Conservation (phyloP, 2,113 vertebrate species). For the Melozone crissalis region DNA sequence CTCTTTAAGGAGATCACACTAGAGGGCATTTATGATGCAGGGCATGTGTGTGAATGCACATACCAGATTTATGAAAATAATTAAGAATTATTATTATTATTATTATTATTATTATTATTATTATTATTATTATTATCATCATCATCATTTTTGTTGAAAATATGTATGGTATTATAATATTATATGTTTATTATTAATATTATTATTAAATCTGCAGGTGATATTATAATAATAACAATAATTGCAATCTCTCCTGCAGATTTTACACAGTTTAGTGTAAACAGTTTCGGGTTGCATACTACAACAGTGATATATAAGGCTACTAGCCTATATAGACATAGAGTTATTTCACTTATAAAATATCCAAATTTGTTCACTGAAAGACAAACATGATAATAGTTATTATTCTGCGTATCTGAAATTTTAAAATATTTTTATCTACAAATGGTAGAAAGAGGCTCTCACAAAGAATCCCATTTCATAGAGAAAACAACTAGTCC, state of each 20-base stretch:
- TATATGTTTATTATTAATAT: too few relatives aligned
- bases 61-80: accelerated
- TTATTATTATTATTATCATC: too few relatives aligned
- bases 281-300: too few relatives aligned
- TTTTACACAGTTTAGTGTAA: too few relatives aligned
- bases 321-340: not conserved
- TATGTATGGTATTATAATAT: too few relatives aligned
- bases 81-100: too few relatives aligned
- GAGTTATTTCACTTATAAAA: not conserved
- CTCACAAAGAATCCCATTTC: not conserved
- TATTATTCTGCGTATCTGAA: not conserved
- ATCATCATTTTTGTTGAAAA: too few relatives aligned
- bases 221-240: too few relatives aligned
- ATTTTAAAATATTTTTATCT: not conserved
- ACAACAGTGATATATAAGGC: not conserved
- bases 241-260: too few relatives aligned
- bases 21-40: accelerated
- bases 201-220: too few relatives aligned
- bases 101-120: too few relatives aligned
- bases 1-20: not conserved
- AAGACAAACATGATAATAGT: not conserved
- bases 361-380: not conserved
- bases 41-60: accelerated
- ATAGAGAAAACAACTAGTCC: not conserved
- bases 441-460: not conserved